These are phyloP conservation scores for Diaperis boleti DNA, from an alignment of 2,888 invertebrate species.

Conservation along the genomic window DNA sequence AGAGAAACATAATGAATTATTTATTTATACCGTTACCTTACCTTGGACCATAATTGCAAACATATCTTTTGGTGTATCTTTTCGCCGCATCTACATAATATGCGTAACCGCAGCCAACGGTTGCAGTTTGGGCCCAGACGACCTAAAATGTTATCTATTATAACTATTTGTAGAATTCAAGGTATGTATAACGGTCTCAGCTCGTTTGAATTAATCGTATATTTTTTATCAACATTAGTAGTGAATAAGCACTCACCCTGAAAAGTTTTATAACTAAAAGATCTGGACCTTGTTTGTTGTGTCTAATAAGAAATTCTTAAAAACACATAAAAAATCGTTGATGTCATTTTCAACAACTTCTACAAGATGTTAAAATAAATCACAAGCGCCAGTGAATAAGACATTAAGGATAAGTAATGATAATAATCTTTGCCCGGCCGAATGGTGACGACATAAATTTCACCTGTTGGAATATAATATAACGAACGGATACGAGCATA, in stretches of 20 bases:
- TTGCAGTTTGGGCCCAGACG: constrained; percentile 88
- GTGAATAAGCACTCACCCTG: constrained; percentile 25
- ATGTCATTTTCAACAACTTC: not conserved
- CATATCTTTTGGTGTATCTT: constrained; percentile 74
- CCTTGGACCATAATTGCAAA: constrained; percentile 60
- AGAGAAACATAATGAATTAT: not conserved
- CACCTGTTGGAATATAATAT: constrained; percentile 2
- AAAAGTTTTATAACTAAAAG: no score
- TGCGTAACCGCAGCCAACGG: constrained; percentile 89
- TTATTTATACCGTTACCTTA: constrained; percentile 42
- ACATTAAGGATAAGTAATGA: not conserved
- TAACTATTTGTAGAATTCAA: not conserved
- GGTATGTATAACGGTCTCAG: no score
- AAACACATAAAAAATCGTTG: not conserved
- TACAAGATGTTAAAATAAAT: not conserved
- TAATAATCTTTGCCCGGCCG: constrained; percentile 1
- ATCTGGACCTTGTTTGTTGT: no score
- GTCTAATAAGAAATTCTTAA: no score
- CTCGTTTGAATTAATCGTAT: no score
- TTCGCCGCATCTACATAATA: constrained; percentile 80
- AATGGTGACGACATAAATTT: constrained; percentile 3
- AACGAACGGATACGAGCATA: not conserved
- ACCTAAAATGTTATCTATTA: constrained; percentile 69
- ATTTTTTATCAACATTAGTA: no score
- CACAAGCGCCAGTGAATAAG: not conserved